Percentiles rank a stretch among this genome's conserved stretches.
Conservation (phyloP, 1,140 invertebrate genomes). For the Neodiprion pinetum region DNA sequence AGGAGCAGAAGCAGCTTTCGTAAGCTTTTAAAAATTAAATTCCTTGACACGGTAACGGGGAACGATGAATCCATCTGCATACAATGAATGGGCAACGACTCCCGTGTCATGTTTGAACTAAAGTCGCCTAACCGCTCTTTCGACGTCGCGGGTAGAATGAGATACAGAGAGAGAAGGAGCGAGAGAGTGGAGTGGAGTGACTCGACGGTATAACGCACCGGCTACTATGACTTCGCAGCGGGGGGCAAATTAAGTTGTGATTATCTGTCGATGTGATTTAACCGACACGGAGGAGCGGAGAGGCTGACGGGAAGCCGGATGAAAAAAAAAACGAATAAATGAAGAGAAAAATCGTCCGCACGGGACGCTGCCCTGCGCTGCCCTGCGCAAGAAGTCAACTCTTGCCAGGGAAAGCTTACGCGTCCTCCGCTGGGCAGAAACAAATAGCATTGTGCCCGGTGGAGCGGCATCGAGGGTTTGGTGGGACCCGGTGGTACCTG, state of each 20-base stretch:
- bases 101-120: conserved; percentile 21
- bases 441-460: conserved; percentile 59
- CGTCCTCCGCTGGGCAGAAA: conserved; percentile 49
- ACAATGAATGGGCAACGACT: conserved; percentile 43
- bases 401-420: not conserved
- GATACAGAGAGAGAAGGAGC: not conserved
- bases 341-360: conserved; percentile 10
- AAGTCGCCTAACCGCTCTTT: conserved; percentile 17
- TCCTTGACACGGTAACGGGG: not conserved
- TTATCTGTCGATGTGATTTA: conserved; percentile 63
- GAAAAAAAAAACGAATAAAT: conserved; percentile 25
- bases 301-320: conserved; percentile 30
- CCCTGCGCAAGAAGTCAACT: conserved; percentile 15
- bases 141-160: conserved; percentile 9
- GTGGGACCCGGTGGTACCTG: conserved; percentile 48
- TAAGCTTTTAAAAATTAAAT: no score
- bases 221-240: conserved; percentile 38
- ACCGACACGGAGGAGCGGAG: conserved; percentile 36
- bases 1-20: no score
- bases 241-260: conserved; percentile 63
- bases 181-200: not conserved
- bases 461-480: not conserved
- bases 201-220: conserved; percentile 22
- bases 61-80: conserved; percentile 37
- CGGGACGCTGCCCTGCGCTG: not conserved